Evolutionary conservation across 2,888 invertebrate genomes (phyloP).

Genomic region (Xylota segnis): DNA sequence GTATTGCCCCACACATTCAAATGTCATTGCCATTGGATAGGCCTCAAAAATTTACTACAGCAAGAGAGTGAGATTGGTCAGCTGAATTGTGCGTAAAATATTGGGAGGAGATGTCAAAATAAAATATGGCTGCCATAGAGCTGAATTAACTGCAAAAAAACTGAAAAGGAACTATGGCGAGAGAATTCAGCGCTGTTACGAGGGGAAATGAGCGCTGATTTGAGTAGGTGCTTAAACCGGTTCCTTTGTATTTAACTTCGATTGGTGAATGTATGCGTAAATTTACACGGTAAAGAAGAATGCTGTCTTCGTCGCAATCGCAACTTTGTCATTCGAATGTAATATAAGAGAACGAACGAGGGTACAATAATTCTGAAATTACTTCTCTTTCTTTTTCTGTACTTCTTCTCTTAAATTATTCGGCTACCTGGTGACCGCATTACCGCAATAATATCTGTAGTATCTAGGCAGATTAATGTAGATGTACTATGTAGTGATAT

Average conservation of each 20-base stretch:
- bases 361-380: no score
- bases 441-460: no score
- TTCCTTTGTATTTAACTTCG: background rate
- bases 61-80: constrained; percentile 3
- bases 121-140: background rate
- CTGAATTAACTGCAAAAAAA: background rate
- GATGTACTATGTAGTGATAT: no score
- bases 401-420: no score
- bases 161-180: background rate
- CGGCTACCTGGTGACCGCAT: no score
- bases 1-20: background rate
- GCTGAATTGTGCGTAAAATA: background rate
- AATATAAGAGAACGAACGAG: no score
- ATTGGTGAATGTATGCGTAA: background rate
- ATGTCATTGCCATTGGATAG: background rate
- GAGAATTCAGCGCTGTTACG: background rate
- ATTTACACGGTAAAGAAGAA: background rate
- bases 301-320: no score
- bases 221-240: background rate
- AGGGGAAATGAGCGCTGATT: background rate
- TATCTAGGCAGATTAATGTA: no score
- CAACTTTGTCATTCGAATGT: no score
- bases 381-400: no score
- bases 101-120: constrained; percentile 8
- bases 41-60: background rate